phyloP scores from a whole-genome alignment of 2,113 vertebrate species.

The Neolamprologus hecqui region DNA sequence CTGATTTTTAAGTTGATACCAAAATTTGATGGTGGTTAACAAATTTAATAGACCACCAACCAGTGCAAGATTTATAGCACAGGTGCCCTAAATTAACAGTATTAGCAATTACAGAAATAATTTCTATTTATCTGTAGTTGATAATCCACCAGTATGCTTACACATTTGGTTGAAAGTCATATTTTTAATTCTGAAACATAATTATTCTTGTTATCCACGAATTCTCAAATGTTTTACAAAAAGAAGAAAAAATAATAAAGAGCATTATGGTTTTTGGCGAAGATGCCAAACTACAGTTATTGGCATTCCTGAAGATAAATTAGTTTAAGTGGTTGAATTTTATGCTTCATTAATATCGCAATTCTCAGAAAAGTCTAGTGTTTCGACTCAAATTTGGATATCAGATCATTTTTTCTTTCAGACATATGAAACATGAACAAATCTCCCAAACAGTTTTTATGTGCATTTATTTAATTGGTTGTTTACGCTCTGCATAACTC shows the following conservation, averaged over 20 bases:
- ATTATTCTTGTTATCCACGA: fast-evolving
- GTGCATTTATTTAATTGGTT: neutral
- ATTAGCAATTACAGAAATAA: neutral
- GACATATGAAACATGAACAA: fast-evolving
- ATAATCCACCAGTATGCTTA: neutral
- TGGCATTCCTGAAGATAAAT: neutral
- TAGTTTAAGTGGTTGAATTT: fast-evolving
- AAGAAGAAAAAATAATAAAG: neutral
- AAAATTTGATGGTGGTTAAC: neutral
- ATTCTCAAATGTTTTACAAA: neutral
- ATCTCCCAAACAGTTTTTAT: fast-evolving
- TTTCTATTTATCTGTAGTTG: fast-evolving
- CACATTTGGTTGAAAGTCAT: neutral
- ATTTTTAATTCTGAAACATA: neutral
- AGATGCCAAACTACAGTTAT: neutral
- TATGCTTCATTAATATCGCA: neutral
- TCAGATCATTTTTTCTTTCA: neutral
- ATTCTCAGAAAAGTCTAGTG: fast-evolving
- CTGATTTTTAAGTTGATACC: neutral
- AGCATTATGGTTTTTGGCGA: fast-evolving
- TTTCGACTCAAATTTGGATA: fast-evolving
- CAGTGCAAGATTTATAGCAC: neutral
- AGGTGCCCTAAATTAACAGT: neutral
- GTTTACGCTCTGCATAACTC: neutral
- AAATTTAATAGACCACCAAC: neutral